A percentile compares a stretch with the other conserved stretches of the same genome.
These are phyloP conservation scores for Petrosia ficiformis DNA, from an alignment of 37 sponge, comb jelly and placozoan genomes.

Conservation along the genomic window DNA sequence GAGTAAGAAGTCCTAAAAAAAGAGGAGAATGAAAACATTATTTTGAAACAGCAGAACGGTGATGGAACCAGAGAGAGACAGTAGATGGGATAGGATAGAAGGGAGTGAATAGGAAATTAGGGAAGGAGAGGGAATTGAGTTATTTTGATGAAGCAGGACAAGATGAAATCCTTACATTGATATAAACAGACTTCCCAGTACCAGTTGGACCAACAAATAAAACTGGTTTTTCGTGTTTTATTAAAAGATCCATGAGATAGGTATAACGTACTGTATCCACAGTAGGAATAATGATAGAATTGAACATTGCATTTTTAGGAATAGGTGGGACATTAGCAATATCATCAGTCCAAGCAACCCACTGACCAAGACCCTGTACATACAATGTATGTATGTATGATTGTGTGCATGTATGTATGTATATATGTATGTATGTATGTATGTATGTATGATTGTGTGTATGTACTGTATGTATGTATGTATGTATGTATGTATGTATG, in stretches of 20 bases:
- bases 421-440: too few species aligned
- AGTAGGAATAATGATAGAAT: conserved; percentile 94
- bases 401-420: too few species aligned
- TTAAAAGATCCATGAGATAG: conserved; percentile 88
- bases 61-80: background rate
- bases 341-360: conserved; percentile 81
- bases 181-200: conserved; percentile 97
- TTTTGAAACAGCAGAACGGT: too few species aligned
- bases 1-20: conserved; percentile 86
- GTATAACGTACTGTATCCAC: conserved; percentile 94
- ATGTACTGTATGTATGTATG: too few species aligned
- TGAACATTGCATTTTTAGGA: conserved; percentile 83
- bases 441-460: too few species aligned
- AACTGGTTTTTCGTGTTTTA: conserved; percentile 86
- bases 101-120: background rate
- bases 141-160: background rate
- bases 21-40: background rate
- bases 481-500: too few species aligned
- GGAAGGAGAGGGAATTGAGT: background rate
- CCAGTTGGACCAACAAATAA: conserved; percentile 98
- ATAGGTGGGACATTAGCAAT: conserved; percentile 77
- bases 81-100: background rate
- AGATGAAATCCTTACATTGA: conserved; percentile 45
- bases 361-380: conserved; percentile 54
- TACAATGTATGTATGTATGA: too few species aligned